Evolutionary conservation across 1,140 invertebrate species (phyloP), one percentile per base, ranked within the genome.

Genomic region (Eumaeus atala): DNA sequence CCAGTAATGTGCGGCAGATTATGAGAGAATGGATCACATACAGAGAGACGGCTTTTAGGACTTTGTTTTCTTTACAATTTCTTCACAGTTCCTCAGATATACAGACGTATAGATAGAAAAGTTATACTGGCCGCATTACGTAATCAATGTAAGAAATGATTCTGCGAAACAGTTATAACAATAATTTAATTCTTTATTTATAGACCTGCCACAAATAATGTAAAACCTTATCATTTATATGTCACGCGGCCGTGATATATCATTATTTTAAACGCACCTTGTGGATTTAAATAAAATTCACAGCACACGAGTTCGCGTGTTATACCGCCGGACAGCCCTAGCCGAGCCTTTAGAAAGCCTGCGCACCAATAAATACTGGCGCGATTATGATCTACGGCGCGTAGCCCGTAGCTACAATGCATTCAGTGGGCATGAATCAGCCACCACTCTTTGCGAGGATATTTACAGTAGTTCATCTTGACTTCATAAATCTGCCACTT

Each of bases 331-430:
- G 70, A 60, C 59, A 62, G 73, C 68, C 66, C 77, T 69, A 65
- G 61, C 60, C 66, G 68, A 66, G 66, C 64, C 75, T 77, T 77
- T 81, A 83, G 81, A 83, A 83, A 83, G 79, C 74, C 70, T 67
- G 69, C 68, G 60, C 73, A 75, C 77, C 77, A 74, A 84, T 87
- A 84, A 87, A 87, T 84, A 84, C 70, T 77, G 69, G 72, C 79
- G 74, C 70, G 81, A 87, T 87, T 84, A 82, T 84, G 83, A 87
- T 87, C 83, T 87, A 84, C 83, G 77, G 66, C 74, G 67, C 82
- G 83, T 84, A 84, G 83, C 76, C 80, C 76, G 80, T 83, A 83
- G 83, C 80, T 68, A 77, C 69, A 67, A 67, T 70, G 70, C 70
- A 66, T 72, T 65, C 69, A 68, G 54, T 68, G 51, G 42, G 61